These are phyloP conservation scores for Cololabis saira DNA, from an alignment of 2,113 vertebrate genomes.

Conservation along the genomic window DNA sequence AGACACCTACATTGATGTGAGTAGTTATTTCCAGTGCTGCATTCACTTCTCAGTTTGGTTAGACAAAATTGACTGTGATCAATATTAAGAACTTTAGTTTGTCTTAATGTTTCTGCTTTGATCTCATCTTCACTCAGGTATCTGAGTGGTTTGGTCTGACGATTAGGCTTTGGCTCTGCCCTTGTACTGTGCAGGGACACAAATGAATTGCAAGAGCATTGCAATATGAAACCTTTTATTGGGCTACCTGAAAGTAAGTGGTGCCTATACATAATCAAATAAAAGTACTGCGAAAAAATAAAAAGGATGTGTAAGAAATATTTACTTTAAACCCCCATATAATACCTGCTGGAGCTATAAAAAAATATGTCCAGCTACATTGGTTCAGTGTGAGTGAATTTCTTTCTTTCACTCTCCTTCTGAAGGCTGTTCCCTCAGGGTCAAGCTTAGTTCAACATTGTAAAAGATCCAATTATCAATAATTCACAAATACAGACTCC, in stretches of 20 bases:
- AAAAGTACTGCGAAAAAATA: slow-evolving; percentile 20
- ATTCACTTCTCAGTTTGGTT: neutral
- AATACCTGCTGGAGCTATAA: neutral
- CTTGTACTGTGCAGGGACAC: neutral
- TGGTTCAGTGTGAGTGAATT: neutral
- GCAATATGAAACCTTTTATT: neutral
- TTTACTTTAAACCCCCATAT: neutral
- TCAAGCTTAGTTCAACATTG: slow-evolving; percentile 52
- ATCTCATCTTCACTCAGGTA: neutral
- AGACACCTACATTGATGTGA: too few relatives aligned
- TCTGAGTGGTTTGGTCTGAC: neutral
- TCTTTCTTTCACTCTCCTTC: slow-evolving; percentile 1
- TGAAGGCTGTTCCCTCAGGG: slow-evolving; percentile 25
- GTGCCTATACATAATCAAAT: slow-evolving; percentile 4
- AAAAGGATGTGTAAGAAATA: slow-evolving; percentile 11
- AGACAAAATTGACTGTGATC: neutral
- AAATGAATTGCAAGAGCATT: neutral
- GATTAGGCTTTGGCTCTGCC: neutral
- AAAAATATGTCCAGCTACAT: neutral
- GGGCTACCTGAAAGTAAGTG: neutral
- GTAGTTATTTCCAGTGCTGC: neutral
- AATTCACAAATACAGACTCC: slow-evolving; percentile 64
- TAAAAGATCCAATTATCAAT: slow-evolving; percentile 63
- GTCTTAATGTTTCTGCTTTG: neutral
- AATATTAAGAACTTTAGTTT: neutral